These are phyloP conservation scores for Urosaurus nigricauda DNA, from an alignment of 2,797 vertebrate genomes.

Conservation along the genomic window DNA sequence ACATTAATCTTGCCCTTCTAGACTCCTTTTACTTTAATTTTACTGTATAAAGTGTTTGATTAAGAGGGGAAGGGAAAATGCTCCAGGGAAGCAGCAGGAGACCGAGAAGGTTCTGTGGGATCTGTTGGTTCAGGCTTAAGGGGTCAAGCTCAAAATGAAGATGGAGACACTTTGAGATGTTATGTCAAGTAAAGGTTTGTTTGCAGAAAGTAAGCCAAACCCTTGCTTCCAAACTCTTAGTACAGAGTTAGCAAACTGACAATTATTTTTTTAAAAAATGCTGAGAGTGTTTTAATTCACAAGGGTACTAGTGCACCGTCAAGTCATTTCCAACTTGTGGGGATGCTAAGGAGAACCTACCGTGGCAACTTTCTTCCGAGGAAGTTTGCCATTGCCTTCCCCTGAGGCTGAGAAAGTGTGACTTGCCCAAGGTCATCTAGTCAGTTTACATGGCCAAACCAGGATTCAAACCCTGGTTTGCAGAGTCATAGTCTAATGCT, in stretches of 20 bases:
- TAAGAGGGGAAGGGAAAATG: neutral
- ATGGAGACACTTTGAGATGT: neutral
- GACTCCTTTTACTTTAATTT: neutral
- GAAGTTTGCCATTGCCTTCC: no score
- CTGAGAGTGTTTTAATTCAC: neutral
- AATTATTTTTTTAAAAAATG: neutral
- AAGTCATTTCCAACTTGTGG: no score
- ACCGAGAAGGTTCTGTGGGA: neutral
- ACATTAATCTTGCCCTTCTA: neutral
- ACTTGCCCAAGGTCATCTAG: no score
- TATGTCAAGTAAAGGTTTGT: neutral
- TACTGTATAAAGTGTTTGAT: neutral
- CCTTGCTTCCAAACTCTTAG: neutral
- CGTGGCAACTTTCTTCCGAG: no score
- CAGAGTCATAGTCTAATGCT: no score
- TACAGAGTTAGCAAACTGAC: neutral
- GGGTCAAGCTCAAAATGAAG: constrained; percentile 1
- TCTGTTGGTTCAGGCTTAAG: constrained; percentile 1
- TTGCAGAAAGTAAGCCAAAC: neutral
- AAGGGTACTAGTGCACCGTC: neutral
- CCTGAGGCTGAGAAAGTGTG: no score
- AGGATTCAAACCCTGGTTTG: no score
- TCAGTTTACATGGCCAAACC: no score
- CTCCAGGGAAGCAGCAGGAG: neutral
- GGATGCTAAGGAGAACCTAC: no score